Percentiles rank a stretch among this genome's conserved stretches.
phyloP scores from a whole-genome alignment of 37 sponge, comb jelly and placozoan genomes.

The Halichondria panicea region DNA sequence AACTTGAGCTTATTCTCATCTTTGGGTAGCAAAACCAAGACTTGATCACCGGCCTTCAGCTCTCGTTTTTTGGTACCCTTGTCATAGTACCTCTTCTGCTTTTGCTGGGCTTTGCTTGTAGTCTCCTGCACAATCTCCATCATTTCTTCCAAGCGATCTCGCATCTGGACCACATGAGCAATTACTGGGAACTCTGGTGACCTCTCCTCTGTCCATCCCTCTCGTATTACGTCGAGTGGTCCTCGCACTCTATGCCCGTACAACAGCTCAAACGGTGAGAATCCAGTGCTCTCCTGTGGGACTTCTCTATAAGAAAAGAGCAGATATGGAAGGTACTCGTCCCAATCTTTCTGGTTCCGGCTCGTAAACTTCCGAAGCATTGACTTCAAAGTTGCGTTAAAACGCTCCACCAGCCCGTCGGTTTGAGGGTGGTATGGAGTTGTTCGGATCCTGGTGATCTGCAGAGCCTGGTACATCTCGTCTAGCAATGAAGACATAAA shows the following conservation, averaged over 20 bases:
- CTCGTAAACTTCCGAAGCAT: slow-evolving; percentile 36
- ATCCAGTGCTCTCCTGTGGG: slow-evolving; percentile 43
- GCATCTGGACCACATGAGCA: background rate
- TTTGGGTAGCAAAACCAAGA: slow-evolving; percentile 54
- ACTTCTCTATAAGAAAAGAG: slow-evolving; percentile 54
- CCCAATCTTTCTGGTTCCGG: slow-evolving; percentile 18
- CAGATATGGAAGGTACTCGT: slow-evolving; percentile 32
- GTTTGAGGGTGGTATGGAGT: slow-evolving; percentile 52
- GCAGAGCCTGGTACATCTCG: slow-evolving; percentile 26
- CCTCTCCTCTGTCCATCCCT: slow-evolving; percentile 11
- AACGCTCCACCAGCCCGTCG: slow-evolving; percentile 46
- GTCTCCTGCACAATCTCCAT: slow-evolving; percentile 26
- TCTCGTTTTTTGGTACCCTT: slow-evolving; percentile 7
- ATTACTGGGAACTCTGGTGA: background rate
- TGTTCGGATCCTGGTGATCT: slow-evolving; percentile 23
- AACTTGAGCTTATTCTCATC: slow-evolving; percentile 19
- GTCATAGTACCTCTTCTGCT: slow-evolving; percentile 56
- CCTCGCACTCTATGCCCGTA: slow-evolving; percentile 50
- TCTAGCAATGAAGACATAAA: slow-evolving; percentile 24
- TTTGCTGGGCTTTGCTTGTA: slow-evolving; percentile 13
- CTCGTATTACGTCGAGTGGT: slow-evolving; percentile 45
- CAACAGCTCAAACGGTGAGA: slow-evolving; percentile 44
- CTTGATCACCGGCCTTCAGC: slow-evolving; percentile 53
- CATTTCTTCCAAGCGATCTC: slow-evolving; percentile 16
- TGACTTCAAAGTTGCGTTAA: slow-evolving; percentile 27